Percentiles rank a stretch among this genome's conserved stretches.
Conservation (phyloP, 2,113 vertebrate species). For the Ameiurus melas region DNA sequence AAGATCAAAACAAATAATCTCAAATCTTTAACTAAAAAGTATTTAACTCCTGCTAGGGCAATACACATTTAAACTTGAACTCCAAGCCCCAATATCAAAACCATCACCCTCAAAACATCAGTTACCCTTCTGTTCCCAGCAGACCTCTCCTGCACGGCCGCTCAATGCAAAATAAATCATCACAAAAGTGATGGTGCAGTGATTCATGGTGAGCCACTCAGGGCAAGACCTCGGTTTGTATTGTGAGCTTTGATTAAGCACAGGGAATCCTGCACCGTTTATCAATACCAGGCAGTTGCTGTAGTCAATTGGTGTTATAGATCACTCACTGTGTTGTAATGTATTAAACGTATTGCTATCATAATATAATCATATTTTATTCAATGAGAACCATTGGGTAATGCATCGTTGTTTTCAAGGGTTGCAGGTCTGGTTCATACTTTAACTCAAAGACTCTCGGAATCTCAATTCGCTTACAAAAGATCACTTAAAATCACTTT, state of each 20-base stretch:
- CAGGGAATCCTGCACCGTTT: not conserved
- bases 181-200: constrained; percentile 4
- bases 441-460: not conserved
- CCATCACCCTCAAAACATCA: constrained; percentile 21
- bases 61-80: constrained; percentile 40
- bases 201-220: not conserved
- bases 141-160: constrained; percentile 14
- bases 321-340: constrained; percentile 1
- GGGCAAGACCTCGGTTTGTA: constrained; percentile 27
- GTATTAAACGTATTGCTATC: not conserved
- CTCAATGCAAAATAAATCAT: constrained; percentile 39
- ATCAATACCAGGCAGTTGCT: not conserved
- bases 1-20: not conserved
- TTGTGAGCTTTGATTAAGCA: constrained; percentile 6
- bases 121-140: constrained; percentile 18
- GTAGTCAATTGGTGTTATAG: not conserved
- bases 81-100: constrained; percentile 4
- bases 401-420: not conserved
- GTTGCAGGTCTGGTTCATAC: not conserved
- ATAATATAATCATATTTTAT: constrained; percentile 1
- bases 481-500: not conserved
- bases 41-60: constrained; percentile 13
- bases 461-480: not conserved
- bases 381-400: not conserved
- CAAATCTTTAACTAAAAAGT: not conserved